Base-by-base conservation (phyloP, 2,797 vertebrate species). In the Ptychobarbus kaznakovi region DNA sequence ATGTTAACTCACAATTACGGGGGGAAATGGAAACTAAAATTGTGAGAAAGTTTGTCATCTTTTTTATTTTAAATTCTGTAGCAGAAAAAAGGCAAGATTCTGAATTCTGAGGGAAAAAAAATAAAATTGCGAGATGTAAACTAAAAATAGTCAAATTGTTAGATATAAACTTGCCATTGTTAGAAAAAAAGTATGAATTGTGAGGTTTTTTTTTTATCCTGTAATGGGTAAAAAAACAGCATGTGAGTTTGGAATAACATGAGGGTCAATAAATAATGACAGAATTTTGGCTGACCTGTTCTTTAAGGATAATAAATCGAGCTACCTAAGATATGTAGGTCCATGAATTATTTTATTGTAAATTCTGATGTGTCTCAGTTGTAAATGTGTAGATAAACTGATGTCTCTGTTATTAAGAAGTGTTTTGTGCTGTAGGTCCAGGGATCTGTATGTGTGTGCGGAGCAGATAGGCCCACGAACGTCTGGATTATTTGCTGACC, bases 301-400 rank as follows among this genome's bases (percentile, higher is more conserved):
- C n/a, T 42, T 35, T 56, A 80, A 70, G 49, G 22, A 13, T 63
- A 61, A 42, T 73, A 40, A 72, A 40, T 58, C 32, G 25, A 84
- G 65, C 51, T 79, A 84, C 75, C 65, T 70, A 22, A 28, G 35
- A 81, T 63, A 78, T 42, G 46, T 35, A 74, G 80, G 66, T 86
- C 61, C 80, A 49, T 25, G 4, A 58, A 53, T 25, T 73, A 1
- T 82, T 25, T 42, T 46, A 72, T 80, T 79, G 75, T 85, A 79
- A 63, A 84, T 86, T 87, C 42, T 58, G 68, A 63, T 84, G 40
- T 16, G 85, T 78, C 46, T 83, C 9, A 49, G 61, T 86, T 89
- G 85, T 89, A 89, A 75, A 88, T 88, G 69, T 88, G 87, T 89
- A 87, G 76, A 88, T 89, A 88, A 44, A 76, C 65, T 72, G 73